Base-by-base conservation (phyloP, 2,797 vertebrate species). In the Pitangus sulphuratus region DNA sequence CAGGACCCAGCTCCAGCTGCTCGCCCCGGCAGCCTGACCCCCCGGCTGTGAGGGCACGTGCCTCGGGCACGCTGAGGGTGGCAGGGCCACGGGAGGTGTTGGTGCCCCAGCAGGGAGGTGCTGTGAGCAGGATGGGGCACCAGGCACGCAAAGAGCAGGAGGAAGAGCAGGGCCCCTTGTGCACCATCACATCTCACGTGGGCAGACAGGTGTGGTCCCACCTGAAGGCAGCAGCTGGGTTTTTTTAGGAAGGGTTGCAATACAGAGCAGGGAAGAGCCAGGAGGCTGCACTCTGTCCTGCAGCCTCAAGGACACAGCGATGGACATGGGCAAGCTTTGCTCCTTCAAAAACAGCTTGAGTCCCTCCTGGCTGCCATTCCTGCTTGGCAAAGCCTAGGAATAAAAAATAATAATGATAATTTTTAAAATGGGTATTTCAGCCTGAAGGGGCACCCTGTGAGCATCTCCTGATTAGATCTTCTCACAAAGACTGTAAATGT, bases 61-160 rank as follows among this genome's bases (percentile, higher is more conserved):
- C 35, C 72, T 44, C 0, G 0, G 50, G 30, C 40, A 68, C 1
- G 1, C 26, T 7, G 47, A 66, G 56, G 25, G 15, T 17, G 35
- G 19, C 30, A 42, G 22, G 24, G 33, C 40, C 14, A 15, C 2
- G 40, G 19, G 16, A 50, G 3, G 11, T 1, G 30, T n/a, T 2
- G 3, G 33, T 11, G 35, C 44, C 25, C 48, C 37, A 10, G 62
- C 51, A 75, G 26, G 7, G 4, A 35, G 10, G 21, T 35, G 40
- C 33, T 3, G 2, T 3, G 22, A 5, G 30, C 2, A 2, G 19
- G 14, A 22, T 6, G 1, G 21, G 44, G 39, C 57, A 53, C 5
- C 31, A 31, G 50, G 50, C 4, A 3, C 8, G 6, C 53, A 45
- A 82, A 58, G 62, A 65, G 47, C 39, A 61, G 66, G 20, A 75